Evolutionary conservation across 2,797 vertebrate species (phyloP).

Genomic region (Neosilurus mollespiculum): DNA sequence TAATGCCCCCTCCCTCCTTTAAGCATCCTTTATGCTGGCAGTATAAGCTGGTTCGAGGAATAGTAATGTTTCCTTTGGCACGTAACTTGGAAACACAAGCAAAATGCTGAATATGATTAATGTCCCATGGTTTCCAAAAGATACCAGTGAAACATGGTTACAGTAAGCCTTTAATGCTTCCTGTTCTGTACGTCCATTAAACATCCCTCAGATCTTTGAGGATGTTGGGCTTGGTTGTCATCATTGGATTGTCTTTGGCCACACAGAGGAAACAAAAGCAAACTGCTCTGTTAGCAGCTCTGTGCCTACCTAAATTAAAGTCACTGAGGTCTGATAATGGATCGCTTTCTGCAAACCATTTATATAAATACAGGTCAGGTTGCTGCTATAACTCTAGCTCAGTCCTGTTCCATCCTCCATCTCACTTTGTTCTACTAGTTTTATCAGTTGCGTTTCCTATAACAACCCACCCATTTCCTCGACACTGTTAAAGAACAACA

Average conservation of each 20-base stretch:
- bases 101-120: slow-evolving; percentile 61
- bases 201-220: slow-evolving; percentile 54
- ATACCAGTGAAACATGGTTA: slow-evolving; percentile 55
- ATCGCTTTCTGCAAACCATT: slow-evolving; percentile 57
- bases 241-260: slow-evolving; percentile 48
- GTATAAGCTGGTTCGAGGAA: slow-evolving; percentile 54
- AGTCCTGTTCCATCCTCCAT: background rate
- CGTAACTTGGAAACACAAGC: slow-evolving; percentile 64
- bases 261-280: slow-evolving; percentile 52
- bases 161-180: slow-evolving; percentile 43
- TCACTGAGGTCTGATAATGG: slow-evolving; percentile 49
- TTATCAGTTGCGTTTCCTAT: slow-evolving; percentile 64
- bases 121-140: slow-evolving; percentile 63
- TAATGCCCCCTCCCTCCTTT: background rate
- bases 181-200: slow-evolving; percentile 54
- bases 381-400: background rate
- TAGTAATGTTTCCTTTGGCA: slow-evolving; percentile 70
- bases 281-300: slow-evolving; percentile 36
- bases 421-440: slow-evolving; percentile 51
- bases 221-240: slow-evolving; percentile 44
- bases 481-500: slow-evolving; percentile 41
- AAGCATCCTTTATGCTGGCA: slow-evolving; percentile 56
- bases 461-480: slow-evolving; percentile 67
- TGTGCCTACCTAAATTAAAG: slow-evolving; percentile 31
- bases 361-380: slow-evolving; percentile 59